Conservation (phyloP, 1,140 invertebrate genomes). For the Agrilus planipennis region DNA sequence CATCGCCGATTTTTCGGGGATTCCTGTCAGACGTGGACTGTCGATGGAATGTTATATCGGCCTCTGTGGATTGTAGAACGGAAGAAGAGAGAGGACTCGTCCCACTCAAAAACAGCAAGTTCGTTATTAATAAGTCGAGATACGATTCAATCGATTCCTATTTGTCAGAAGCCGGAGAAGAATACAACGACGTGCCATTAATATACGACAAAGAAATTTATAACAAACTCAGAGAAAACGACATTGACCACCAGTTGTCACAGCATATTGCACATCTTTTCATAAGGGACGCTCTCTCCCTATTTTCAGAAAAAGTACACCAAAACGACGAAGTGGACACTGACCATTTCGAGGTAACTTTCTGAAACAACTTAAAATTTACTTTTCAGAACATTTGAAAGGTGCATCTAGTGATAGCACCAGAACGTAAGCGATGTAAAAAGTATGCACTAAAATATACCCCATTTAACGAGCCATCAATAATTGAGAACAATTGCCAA, state of each 20-base stretch:
- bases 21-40: constrained; percentile 92
- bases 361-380: too few relatives aligned
- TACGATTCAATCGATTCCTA: constrained; percentile 98
- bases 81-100: constrained; percentile 80
- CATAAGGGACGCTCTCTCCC: constrained; percentile 90
- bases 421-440: too few relatives aligned
- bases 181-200: constrained; percentile 86
- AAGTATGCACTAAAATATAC: too few relatives aligned
- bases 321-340: constrained; percentile 90
- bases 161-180: constrained; percentile 73
- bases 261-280: constrained; percentile 97
- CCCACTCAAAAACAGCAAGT: constrained; percentile 62
- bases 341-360: constrained; percentile 92
- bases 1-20: constrained; percentile 88
- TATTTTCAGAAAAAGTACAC: constrained; percentile 93
- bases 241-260: constrained; percentile 82
- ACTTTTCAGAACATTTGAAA: too few relatives aligned
- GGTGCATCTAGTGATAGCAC: too few relatives aligned
- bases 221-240: constrained; percentile 67
- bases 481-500: too few relatives aligned
- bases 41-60: constrained; percentile 91
- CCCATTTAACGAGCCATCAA: too few relatives aligned
- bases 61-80: constrained; percentile 92
- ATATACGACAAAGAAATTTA: constrained; percentile 78
- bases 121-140: constrained; percentile 88